phyloP scores from a whole-genome alignment of 2,888 invertebrate genomes.

The Portevinia maculata region DNA sequence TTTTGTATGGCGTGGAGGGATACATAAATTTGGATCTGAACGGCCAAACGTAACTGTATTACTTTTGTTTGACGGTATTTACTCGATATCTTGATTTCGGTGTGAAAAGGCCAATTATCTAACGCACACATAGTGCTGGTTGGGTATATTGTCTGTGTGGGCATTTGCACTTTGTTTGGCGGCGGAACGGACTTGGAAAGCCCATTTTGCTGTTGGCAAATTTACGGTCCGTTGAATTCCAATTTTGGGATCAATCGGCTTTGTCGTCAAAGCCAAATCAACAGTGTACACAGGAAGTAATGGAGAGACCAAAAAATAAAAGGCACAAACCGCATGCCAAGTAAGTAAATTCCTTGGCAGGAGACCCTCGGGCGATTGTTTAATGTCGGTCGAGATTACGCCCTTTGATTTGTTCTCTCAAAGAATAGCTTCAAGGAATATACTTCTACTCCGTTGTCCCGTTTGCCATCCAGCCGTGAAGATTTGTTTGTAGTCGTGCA shows the following conservation, averaged over 20 bases:
- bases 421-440: constrained; percentile 12
- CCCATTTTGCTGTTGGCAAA: constrained; percentile 51
- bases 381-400: constrained; percentile 57
- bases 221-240: constrained; percentile 61
- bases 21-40: constrained; percentile 64
- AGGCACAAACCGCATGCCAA: constrained; percentile 16
- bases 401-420: constrained; percentile 47
- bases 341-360: constrained; percentile 1
- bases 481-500: constrained; percentile 48
- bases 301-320: neutral
- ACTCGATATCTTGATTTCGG: constrained; percentile 67
- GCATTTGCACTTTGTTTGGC: constrained; percentile 44
- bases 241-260: constrained; percentile 64
- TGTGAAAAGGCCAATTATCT: constrained; percentile 68
- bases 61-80: constrained; percentile 56
- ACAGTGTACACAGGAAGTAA: neutral
- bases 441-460: constrained; percentile 12
- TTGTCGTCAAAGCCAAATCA: constrained; percentile 46
- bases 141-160: constrained; percentile 19
- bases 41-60: constrained; percentile 37
- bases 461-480: neutral
- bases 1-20: constrained; percentile 8
- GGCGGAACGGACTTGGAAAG: constrained; percentile 2
- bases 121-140: constrained; percentile 25
- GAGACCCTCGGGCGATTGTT: constrained; percentile 13